Evolutionary conservation across 2,888 invertebrate genomes (phyloP), one percentile per base, ranked within the genome.

Genomic region (Mesoligia furuncula): DNA sequence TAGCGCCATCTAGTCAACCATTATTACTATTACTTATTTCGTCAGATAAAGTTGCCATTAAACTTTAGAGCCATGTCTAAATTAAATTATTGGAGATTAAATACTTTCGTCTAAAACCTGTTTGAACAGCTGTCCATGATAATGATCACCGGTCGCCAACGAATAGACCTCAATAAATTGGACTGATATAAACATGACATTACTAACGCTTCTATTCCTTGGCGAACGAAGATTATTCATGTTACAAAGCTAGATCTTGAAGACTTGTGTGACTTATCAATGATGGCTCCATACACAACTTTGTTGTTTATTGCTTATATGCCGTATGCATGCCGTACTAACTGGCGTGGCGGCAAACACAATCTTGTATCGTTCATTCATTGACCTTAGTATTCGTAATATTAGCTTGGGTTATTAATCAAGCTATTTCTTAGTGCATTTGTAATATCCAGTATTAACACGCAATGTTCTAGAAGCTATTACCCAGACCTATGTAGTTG

Each of bases 1-100:
- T 75, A 82, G 80, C 82, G 88, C 76, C 88, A 76, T 83, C 71
- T 83, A 66, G 11, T 67, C 31, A 36, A 74, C 8, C 27, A 62
- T 81, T 68, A 82, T 62, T 39, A 59, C 71, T 79, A 73, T 39
- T 57, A 81, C 64, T 48, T 77, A 84, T 75, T 48, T 72, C 64
- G 5, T 71, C 54, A 70, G 77, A 73, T 67, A 73, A 65, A 74
- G 68, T 73, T 70, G 65, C 69, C 59, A 70, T n/a, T 64, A 81
- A 13, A 75, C 11, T 64, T 51, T 68, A 80, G 85, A 73, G 70
- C 51, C 62, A 71, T 45, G 54, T 62, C 20, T 66, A 31, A 64
- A 68, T 65, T 42, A 62, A 57, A 70, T 66, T 5, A 57, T 66
- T 45, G 20, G 20, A 71, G 57, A 71, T 68, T 72, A 42, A 77